Evolutionary conservation across 2,113 vertebrate genomes (phyloP).

Genomic region (Rhadina sibilatrix): DNA sequence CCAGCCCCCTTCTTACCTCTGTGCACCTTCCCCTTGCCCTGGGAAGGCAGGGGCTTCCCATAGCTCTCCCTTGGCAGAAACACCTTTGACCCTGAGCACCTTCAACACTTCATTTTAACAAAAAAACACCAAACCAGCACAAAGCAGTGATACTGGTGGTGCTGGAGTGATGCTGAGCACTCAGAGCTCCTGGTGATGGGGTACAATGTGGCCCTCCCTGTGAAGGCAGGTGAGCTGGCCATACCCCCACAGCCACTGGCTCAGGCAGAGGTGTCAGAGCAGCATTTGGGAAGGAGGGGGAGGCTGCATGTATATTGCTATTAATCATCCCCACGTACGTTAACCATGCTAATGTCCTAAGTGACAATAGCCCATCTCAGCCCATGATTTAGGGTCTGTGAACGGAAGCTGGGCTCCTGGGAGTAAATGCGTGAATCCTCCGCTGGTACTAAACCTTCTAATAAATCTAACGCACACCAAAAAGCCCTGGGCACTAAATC

Average conservation of each 20-base stretch:
- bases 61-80: not conserved
- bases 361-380: constrained; percentile 83
- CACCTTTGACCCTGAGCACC: not conserved
- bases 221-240: rapidly evolving
- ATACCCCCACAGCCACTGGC: rapidly evolving
- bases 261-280: not conserved
- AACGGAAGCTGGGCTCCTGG: constrained; percentile 82
- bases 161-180: not conserved
- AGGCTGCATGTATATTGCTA: constrained; percentile 63
- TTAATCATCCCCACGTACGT: constrained; percentile 75
- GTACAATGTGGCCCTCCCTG: not conserved
- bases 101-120: not conserved
- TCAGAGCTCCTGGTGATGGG: rapidly evolving
- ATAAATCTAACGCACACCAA: constrained; percentile 83
- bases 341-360: constrained; percentile 83
- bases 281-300: not conserved
- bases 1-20: not conserved
- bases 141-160: not conserved
- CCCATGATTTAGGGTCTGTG: constrained; percentile 81
- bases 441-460: constrained; percentile 81
- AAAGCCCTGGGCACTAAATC: constrained; percentile 83
- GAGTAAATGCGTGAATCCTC: constrained; percentile 83
- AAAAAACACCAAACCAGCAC: not conserved
- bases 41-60: not conserved
- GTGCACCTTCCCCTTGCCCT: not conserved